phyloP scores from a whole-genome alignment of 2,888 invertebrate species.

The Tridacna crocea region DNA sequence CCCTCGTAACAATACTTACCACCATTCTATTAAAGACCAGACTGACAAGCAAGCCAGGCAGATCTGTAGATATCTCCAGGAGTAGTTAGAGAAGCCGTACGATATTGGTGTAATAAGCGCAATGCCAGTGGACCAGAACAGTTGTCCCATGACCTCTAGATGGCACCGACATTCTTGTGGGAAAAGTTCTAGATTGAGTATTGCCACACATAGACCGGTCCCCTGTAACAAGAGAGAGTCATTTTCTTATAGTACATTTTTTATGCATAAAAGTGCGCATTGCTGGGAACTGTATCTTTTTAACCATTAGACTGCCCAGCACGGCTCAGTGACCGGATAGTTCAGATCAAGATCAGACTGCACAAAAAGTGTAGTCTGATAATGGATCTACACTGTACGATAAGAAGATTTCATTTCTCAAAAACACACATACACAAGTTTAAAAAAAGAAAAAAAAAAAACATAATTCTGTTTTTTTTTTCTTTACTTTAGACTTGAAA shows the following conservation, averaged over 20 bases:
- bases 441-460: no score
- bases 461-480: no score
- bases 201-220: constrained; percentile 59
- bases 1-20: constrained; percentile 50
- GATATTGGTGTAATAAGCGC: constrained; percentile 64
- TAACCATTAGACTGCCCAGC: no score
- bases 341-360: no score
- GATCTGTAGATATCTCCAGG: constrained; percentile 71
- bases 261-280: neutral
- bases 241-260: neutral
- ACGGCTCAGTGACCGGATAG: no score
- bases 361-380: no score
- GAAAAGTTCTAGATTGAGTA: constrained; percentile 67
- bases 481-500: no score
- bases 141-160: constrained; percentile 57
- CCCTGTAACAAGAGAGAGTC: constrained; percentile 54
- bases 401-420: no score
- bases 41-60: constrained; percentile 55
- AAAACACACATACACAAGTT: no score
- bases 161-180: constrained; percentile 58
- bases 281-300: no score
- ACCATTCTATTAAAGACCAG: constrained; percentile 60
- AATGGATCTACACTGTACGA: no score
- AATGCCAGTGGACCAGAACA: constrained; percentile 64
- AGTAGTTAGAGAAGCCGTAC: constrained; percentile 62